Percentiles rank a stretch among this genome's conserved stretches.
Conservation (phyloP, 1,140 invertebrate genomes). For the Ips nitidus region DNA sequence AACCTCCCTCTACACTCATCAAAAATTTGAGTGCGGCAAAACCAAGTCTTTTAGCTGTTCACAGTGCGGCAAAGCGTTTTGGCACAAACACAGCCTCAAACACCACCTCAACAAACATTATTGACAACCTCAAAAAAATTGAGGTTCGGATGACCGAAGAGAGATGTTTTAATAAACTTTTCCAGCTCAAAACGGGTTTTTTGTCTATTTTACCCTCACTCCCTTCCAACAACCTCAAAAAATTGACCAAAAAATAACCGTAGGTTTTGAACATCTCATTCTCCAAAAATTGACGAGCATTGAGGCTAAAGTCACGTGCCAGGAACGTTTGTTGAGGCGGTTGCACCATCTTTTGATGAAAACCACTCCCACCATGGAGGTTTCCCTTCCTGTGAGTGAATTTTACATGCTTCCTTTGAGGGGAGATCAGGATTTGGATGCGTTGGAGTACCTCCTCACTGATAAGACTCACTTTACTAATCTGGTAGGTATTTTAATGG, state of each 20-base stretch:
- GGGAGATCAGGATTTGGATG: too few relatives aligned
- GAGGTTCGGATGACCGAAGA: too few relatives aligned
- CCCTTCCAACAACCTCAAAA: too few relatives aligned
- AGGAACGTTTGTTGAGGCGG: not conserved
- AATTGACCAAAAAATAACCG: not conserved
- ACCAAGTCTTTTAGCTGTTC: conserved; percentile 51
- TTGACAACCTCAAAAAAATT: too few relatives aligned
- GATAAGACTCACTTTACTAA: too few relatives aligned
- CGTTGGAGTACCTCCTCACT: too few relatives aligned
- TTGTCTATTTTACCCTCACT: too few relatives aligned
- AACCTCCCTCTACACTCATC: conserved; percentile 35
- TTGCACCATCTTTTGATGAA: not conserved
- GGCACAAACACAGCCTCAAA: conserved; percentile 26
- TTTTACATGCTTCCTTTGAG: not conserved
- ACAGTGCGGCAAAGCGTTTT: conserved; percentile 44
- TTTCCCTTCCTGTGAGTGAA: not conserved
- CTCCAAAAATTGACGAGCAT: not conserved
- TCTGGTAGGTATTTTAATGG: too few relatives aligned
- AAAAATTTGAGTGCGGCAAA: conserved; percentile 48
- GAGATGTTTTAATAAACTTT: too few relatives aligned
- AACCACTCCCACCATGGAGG: not conserved
- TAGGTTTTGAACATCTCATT: not conserved
- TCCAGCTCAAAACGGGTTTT: too few relatives aligned
- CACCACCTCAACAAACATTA: conserved; percentile 1
- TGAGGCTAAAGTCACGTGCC: not conserved